Evolutionary conservation across 2,113 vertebrate genomes (phyloP).

Genomic region (Ovis aries): ARS-UI_Ramb_v3.0 NC_056061.1:72868501-72869000

Average conservation of each 20-base stretch:
- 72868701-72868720: constrained; percentile 37
- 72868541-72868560: background rate
- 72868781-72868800: too few relatives aligned
- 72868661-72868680: background rate
- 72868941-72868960: too few relatives aligned
- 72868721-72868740: background rate
- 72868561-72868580: background rate
- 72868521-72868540: background rate
- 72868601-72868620: background rate
- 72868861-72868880: too few relatives aligned
- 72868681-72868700: background rate
- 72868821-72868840: too few relatives aligned
- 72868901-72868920: too few relatives aligned
- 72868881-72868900: too few relatives aligned
- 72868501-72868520: background rate
- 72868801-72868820: too few relatives aligned
- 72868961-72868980: too few relatives aligned
- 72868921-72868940: too few relatives aligned
- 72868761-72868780: too few relatives aligned
- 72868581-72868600: background rate
- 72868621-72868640: constrained; percentile 50
- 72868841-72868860: too few relatives aligned
- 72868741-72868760: constrained; percentile 19
- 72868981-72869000: too few relatives aligned
- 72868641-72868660: background rate